Base-by-base conservation (phyloP, 1,140 invertebrate genomes). In the Dinothrombium tinctorium region DNA sequence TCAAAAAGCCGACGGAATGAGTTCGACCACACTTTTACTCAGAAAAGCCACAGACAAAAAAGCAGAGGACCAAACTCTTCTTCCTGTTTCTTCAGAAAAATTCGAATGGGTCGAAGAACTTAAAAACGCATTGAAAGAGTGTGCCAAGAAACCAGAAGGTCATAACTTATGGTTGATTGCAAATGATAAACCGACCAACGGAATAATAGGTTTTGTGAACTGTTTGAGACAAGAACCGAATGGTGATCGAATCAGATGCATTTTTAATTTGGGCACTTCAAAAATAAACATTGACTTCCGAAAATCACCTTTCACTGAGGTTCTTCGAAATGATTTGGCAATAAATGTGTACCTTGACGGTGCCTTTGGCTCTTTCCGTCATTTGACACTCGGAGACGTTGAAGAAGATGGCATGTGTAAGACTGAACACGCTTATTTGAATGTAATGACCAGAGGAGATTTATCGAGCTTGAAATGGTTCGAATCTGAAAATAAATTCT, bases 381-480 rank as follows among this genome's bases (percentile, higher is more conserved):
- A 49, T 17, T 53, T 74, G 6, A 53, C 9, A 23, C 33, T 52
- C 33, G 32, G 42, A 33, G 47, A 75, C 0, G 54, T 40, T 15
- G 40, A 42, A 24, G 42, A 44, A 32, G 39, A 39, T 33, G n/a
- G 4, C 29, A 37, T n/a, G 4, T 31, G 54, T 14, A 46, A 51
- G 20, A 54, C 80, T 22, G 73, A 81, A 50, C 78, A 92, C 59
- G 87, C 87, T 11, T 92, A 84, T 54, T 74, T 95, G 8, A 94
- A 95, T 58, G 73, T 83, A 3, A 52, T 87, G 33, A 74, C 71
- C 4, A 68, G 84, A 49, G 51, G 84, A 45, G 89, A 96, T 58
- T 64, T 96, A 24, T 74, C 83, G 2, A 89, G 80, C 52, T 63
- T 96, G 14, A 69, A 70, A 42, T 96, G 89, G 89, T 77, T 95